Conservation (phyloP, 1,140 invertebrate genomes). For the Spodoptera frugiperda region DNA sequence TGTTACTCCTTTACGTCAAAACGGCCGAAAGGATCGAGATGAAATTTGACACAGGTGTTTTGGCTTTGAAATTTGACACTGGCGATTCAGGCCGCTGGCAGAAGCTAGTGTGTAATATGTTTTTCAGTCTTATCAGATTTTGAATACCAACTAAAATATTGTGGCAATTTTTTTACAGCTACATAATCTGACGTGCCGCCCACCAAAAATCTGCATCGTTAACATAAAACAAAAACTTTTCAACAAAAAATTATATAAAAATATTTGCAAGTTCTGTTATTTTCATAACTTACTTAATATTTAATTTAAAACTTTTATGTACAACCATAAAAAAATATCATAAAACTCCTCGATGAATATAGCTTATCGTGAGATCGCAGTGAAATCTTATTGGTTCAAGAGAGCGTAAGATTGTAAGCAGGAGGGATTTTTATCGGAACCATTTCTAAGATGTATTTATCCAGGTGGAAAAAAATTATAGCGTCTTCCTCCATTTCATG, state of each 20-base stretch:
- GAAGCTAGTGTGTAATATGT: too few species aligned
- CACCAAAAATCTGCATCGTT: too few species aligned
- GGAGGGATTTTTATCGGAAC: conserved; percentile 25
- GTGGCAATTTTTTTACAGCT: too few species aligned
- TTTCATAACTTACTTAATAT: background rate
- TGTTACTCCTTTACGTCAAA: too few species aligned
- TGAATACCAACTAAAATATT: too few species aligned
- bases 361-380: conserved; percentile 20
- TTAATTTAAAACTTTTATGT: background rate
- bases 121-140: too few species aligned
- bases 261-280: background rate
- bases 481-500: conserved; percentile 14
- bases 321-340: conserved; percentile 20
- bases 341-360: conserved; percentile 21
- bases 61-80: too few species aligned
- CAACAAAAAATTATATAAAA: background rate
- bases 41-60: too few species aligned
- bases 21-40: too few species aligned
- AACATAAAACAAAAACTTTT: too few species aligned
- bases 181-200: too few species aligned
- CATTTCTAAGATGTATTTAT: conserved; percentile 32
- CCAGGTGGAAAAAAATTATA: conserved; percentile 38
- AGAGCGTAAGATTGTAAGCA: conserved; percentile 35
- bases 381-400: conserved; percentile 35
- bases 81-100: too few species aligned